These are phyloP conservation scores for Drosophila auraria DNA, from an alignment of 1,140 invertebrate species.

Conservation along the genomic window DNA sequence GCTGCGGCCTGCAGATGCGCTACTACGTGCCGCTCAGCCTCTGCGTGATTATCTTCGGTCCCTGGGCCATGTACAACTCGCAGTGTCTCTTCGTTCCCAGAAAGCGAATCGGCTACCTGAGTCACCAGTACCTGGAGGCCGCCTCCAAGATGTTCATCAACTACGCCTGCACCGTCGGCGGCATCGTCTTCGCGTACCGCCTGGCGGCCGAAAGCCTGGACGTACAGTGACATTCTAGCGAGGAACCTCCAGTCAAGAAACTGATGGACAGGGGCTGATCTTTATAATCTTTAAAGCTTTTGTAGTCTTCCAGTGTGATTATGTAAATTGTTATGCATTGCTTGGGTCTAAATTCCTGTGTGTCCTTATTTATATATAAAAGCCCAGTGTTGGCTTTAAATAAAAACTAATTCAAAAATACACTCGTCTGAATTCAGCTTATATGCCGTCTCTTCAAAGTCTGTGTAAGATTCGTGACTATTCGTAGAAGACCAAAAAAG, in stretches of 20 bases:
- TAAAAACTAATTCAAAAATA: not conserved
- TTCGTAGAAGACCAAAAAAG: too few species aligned
- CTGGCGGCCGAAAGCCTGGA: constrained; percentile 27
- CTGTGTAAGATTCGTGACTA: too few species aligned
- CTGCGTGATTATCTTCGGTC: constrained; percentile 50
- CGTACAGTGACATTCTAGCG: not conserved
- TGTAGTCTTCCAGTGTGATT: constrained; percentile 6
- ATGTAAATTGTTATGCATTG: constrained; percentile 3
- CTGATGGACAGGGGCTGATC: not conserved
- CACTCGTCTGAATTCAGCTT: not conserved
- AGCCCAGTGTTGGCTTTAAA: not conserved
- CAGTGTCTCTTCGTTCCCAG: constrained; percentile 31
- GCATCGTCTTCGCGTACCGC: constrained; percentile 13
- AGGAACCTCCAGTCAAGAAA: not conserved
- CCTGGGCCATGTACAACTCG: constrained; percentile 61
- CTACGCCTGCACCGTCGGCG: constrained; percentile 45
- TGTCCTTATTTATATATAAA: not conserved
- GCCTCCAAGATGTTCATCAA: constrained; percentile 52
- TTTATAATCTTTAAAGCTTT: not conserved
- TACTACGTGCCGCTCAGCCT: constrained; percentile 51
- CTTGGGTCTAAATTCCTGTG: not conserved
- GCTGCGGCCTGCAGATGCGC: constrained; percentile 31
- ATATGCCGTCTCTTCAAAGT: not conserved
- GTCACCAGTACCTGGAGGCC: constrained; percentile 25
- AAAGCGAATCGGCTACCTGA: not conserved